These are phyloP conservation scores for Pteromalus puparum DNA, from an alignment of 1,140 invertebrate species.

Conservation along the genomic window DNA sequence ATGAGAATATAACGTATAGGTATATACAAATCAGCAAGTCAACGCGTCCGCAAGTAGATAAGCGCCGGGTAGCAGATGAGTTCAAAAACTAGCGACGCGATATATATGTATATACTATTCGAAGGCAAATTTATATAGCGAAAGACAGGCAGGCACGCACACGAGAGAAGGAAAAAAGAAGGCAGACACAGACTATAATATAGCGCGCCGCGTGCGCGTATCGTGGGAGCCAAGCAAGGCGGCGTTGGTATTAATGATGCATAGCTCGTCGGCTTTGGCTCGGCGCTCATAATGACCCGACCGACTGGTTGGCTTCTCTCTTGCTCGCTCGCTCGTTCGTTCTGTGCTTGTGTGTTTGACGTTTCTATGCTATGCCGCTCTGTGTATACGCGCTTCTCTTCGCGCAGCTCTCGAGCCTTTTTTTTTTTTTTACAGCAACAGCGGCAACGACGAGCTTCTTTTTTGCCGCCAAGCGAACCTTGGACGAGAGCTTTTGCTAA, in stretches of 20 bases:
- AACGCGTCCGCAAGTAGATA: too few relatives aligned
- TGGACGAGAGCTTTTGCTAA: constrained; percentile 11
- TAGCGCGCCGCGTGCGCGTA: constrained; percentile 37
- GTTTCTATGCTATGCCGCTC: too few relatives aligned
- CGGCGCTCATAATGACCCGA: constrained; percentile 48
- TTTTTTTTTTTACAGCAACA: too few relatives aligned
- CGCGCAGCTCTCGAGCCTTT: neutral
- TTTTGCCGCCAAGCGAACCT: neutral
- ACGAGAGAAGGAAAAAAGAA: neutral
- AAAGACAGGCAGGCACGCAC: neutral
- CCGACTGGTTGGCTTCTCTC: constrained; percentile 45
- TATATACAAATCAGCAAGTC: too few relatives aligned
- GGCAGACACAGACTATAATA: neutral
- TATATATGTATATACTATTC: too few relatives aligned
- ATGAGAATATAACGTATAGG: too few relatives aligned
- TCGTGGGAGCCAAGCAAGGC: constrained; percentile 41
- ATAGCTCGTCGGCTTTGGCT: constrained; percentile 47
- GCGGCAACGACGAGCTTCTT: neutral
- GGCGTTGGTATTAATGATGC: constrained; percentile 46
- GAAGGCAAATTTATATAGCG: constrained; percentile 1
- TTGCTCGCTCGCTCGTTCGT: neutral
- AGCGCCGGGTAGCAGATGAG: too few relatives aligned
- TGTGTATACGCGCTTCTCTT: neutral
- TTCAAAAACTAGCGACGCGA: too few relatives aligned
- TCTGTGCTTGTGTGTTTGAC: neutral